Evolutionary conservation across 2,888 invertebrate genomes (phyloP).

Genomic region (Urechis unicinctus): DNA sequence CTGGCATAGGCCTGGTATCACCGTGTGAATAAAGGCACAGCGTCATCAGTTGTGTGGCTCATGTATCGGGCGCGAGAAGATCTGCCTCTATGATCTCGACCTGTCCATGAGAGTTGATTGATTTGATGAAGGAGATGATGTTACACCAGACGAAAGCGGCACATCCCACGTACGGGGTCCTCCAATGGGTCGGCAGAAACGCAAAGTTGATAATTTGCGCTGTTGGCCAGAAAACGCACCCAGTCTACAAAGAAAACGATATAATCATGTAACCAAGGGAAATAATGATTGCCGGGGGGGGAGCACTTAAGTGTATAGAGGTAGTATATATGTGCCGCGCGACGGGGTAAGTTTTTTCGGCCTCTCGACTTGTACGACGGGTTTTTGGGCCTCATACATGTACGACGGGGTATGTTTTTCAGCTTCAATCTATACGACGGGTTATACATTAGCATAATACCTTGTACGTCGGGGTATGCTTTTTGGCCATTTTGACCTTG

Average conservation of each 20-base stretch:
- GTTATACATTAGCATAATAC: no score
- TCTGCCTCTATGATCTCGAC: not conserved
- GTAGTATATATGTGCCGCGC: no score
- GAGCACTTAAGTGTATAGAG: no score
- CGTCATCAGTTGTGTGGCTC: not conserved
- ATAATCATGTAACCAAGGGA: not conserved
- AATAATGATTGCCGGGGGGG: not conserved
- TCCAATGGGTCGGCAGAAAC: not conserved
- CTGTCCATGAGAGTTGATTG: not conserved
- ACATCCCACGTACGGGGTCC: constrained; percentile 1
- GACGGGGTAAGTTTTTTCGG: no score
- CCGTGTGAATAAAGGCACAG: no score
- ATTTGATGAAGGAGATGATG: constrained; percentile 3
- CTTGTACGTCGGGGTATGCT: no score
- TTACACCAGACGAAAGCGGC: constrained; percentile 2
- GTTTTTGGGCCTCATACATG: no score
- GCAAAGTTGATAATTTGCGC: constrained; percentile 1
- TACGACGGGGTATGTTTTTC: no score
- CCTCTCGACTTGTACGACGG: no score
- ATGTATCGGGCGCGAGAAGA: not conserved
- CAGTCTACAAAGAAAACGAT: not conserved
- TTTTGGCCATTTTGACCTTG: no score
- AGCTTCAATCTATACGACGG: no score
- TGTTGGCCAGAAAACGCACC: constrained; percentile 2
- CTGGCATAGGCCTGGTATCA: no score